phyloP scores from a whole-genome alignment of 2,797 vertebrate species.

The Numenius phaeopus region DNA sequence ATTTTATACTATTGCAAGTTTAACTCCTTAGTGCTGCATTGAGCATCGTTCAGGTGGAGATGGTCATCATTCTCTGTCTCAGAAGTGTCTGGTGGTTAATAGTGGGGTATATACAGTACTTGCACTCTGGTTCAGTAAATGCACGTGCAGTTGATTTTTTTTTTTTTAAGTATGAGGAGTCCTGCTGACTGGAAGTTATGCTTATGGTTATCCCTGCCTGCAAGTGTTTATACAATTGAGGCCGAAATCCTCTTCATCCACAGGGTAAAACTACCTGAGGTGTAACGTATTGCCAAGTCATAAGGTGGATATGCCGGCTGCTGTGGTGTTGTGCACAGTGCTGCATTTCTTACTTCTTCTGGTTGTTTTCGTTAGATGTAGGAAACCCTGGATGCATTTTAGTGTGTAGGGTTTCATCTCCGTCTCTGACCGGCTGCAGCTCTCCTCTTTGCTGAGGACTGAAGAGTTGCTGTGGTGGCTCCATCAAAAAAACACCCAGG shows the following conservation, averaged over 20 bases:
- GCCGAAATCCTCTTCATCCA: neutral
- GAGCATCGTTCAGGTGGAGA: neutral
- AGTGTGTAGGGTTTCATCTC: neutral
- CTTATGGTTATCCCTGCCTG: neutral
- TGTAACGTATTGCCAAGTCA: fast-evolving
- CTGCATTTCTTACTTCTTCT: neutral
- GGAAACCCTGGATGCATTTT: neutral
- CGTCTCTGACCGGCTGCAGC: neutral
- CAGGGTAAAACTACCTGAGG: neutral
- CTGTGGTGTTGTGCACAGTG: neutral
- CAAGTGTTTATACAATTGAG: neutral
- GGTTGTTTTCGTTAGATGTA: fast-evolving
- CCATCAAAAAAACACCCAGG: neutral
- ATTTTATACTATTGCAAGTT: neutral
- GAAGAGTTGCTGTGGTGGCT: neutral
- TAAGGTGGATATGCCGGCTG: neutral
- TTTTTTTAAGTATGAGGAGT: neutral
- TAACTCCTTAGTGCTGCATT: neutral
- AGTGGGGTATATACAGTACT: neutral
- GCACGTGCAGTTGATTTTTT: neutral
- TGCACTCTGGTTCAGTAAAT: neutral
- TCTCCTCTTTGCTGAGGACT: neutral
- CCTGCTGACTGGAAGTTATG: neutral
- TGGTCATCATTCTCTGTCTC: neutral
- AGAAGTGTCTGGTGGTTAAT: neutral